Conservation (phyloP, 2,888 invertebrate genomes). For the Anarsia innoxiella region DNA sequence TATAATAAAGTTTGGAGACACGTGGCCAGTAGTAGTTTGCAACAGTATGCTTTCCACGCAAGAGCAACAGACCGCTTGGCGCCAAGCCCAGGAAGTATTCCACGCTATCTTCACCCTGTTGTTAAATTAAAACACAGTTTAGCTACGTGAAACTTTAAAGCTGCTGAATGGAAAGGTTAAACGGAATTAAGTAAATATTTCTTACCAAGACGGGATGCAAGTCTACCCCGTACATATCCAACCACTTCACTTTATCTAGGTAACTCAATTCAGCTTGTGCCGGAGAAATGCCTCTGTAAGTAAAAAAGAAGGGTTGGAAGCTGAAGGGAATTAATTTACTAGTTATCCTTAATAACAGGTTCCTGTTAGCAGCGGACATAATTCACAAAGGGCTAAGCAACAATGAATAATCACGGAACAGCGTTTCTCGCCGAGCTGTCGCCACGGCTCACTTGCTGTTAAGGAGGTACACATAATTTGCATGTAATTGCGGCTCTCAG, state of each 20-base stretch:
- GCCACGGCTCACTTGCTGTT: constrained; percentile 42
- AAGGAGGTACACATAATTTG: constrained; percentile 66
- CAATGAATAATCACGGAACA: constrained; percentile 44
- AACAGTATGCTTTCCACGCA: constrained; percentile 96
- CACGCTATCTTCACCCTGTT: constrained; percentile 95
- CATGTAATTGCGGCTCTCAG: constrained; percentile 67
- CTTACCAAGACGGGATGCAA: constrained; percentile 95
- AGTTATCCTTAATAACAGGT: constrained; percentile 44
- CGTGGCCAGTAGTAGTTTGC: constrained; percentile 99
- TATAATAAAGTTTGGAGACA: constrained; percentile 96
- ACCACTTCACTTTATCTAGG: constrained; percentile 98
- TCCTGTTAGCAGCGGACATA: constrained; percentile 27
- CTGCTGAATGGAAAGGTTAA: constrained; percentile 12
- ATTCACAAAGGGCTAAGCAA: constrained; percentile 45
- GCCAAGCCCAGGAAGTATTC: constrained; percentile 97
- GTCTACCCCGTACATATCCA: constrained; percentile 99
- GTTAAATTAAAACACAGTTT: background rate
- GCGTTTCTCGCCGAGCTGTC: constrained; percentile 22
- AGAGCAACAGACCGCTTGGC: constrained; percentile 94
- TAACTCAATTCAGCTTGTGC: constrained; percentile 95
- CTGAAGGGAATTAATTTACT: constrained; percentile 35
- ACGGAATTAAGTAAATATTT: no score
- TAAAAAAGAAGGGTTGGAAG: constrained; percentile 21
- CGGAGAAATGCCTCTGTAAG: constrained; percentile 87
- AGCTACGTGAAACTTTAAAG: background rate